Percentiles rank a stretch among this genome's conserved stretches.
Evolutionary conservation across 2,797 vertebrate species (phyloP).

Genomic region (Hemitrygon akajei): DNA sequence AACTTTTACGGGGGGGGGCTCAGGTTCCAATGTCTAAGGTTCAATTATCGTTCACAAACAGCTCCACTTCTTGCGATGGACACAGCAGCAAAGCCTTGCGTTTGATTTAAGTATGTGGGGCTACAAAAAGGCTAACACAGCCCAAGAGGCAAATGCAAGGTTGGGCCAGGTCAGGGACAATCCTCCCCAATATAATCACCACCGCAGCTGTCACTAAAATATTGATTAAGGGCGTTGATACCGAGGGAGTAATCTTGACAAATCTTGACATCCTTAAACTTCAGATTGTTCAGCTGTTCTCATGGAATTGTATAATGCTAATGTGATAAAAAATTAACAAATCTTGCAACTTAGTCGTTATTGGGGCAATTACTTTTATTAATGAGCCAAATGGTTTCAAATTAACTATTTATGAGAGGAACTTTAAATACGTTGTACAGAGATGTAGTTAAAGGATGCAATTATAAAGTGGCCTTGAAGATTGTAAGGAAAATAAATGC

Average conservation of each 20-base stretch:
- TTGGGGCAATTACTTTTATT: background rate
- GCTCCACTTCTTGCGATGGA: too few relatives aligned
- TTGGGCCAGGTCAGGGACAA: too few relatives aligned
- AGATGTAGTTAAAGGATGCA: background rate
- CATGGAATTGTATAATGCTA: background rate
- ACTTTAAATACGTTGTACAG: background rate
- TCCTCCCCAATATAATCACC: background rate
- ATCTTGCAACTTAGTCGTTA: background rate
- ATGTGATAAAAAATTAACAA: background rate
- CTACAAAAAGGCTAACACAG: too few relatives aligned
- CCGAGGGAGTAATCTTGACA: too few relatives aligned
- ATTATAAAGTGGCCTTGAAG: background rate
- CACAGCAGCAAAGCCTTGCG: too few relatives aligned
- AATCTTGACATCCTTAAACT: background rate
- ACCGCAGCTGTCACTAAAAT: background rate
- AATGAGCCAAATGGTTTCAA: constrained; percentile 13
- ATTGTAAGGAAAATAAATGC: background rate
- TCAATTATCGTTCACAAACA: too few relatives aligned
- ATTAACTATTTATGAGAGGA: background rate
- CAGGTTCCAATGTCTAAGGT: too few relatives aligned
- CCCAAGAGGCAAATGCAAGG: too few relatives aligned
- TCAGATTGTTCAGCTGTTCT: background rate
- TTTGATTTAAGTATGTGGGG: too few relatives aligned
- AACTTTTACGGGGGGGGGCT: too few relatives aligned
- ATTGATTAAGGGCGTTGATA: background rate